These are phyloP conservation scores for Drosophila meridionalis DNA, from an alignment of 2,888 invertebrate species.

Conservation along the genomic window DNA sequence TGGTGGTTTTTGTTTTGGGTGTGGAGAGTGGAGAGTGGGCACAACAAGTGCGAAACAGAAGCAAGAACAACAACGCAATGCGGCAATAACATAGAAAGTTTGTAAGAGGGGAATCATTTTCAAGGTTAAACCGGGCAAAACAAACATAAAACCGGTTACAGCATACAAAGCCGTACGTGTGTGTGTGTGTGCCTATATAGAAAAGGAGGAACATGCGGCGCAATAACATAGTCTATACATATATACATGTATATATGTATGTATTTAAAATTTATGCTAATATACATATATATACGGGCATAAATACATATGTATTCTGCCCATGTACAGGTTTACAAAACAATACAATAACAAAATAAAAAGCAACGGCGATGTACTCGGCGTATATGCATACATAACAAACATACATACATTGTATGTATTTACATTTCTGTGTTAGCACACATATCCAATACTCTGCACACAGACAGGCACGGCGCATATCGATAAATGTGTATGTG, in stretches of 20 bases:
- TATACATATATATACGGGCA: background rate
- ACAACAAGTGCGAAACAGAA: constrained; percentile 70
- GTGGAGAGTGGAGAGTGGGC: background rate
- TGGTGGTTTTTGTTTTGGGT: constrained; percentile 6
- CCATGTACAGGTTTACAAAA: constrained; percentile 2
- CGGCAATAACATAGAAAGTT: constrained; percentile 62
- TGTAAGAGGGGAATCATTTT: constrained; percentile 62
- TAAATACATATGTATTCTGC: background rate
- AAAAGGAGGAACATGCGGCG: constrained; percentile 31
- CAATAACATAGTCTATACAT: constrained; percentile 36
- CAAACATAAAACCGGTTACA: constrained; percentile 80
- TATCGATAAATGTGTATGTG: constrained; percentile 3
- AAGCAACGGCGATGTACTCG: background rate
- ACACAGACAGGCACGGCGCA: background rate
- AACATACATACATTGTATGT: constrained; percentile 2
- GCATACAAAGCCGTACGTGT: constrained; percentile 32
- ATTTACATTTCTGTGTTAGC: background rate
- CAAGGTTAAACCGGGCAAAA: constrained; percentile 84
- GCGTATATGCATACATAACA: background rate
- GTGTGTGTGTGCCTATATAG: constrained; percentile 2
- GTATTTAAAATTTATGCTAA: background rate
- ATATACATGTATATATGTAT: background rate
- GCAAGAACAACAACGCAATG: constrained; percentile 53
- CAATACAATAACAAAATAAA: constrained; percentile 1
- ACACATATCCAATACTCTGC: background rate